Conservation (phyloP, 2,113 vertebrate genomes). For the Larimichthys crocea region DNA sequence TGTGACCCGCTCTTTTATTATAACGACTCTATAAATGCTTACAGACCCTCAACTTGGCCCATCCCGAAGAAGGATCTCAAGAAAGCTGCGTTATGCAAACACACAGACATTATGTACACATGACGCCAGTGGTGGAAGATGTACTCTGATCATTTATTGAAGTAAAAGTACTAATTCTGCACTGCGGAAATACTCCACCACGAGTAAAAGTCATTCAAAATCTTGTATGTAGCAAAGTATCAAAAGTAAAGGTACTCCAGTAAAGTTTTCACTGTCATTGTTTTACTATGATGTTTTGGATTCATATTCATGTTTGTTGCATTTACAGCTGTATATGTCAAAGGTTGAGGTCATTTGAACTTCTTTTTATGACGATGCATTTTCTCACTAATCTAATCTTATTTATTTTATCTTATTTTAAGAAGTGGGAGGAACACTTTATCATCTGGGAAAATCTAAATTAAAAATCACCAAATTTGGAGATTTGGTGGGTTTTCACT, state of each 20-base stretch:
- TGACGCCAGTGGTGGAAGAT: constrained; percentile 1
- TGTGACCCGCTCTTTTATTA: constrained; percentile 71
- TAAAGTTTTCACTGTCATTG: not conserved
- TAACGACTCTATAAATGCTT: constrained; percentile 73
- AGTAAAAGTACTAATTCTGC: not conserved
- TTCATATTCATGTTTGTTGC: not conserved
- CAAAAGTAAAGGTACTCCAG: not conserved
- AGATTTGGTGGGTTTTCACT: not conserved
- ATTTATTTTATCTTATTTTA: not conserved
- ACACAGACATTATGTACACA: constrained; percentile 35
- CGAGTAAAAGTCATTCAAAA: not conserved
- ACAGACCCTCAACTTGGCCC: constrained; percentile 63
- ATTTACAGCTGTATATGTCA: not conserved
- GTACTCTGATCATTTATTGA: not conserved
- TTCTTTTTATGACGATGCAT: not conserved
- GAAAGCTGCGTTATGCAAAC: constrained; percentile 35
- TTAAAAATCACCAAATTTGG: not conserved
- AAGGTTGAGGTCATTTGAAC: not conserved
- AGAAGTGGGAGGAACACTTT: not conserved
- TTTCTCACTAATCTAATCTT: not conserved
- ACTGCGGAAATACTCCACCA: not conserved
- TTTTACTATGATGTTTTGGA: not conserved
- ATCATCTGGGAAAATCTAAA: not conserved
- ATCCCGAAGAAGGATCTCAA: constrained; percentile 17
- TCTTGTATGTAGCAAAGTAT: not conserved